Base-by-base conservation (phyloP, 2,888 invertebrate genomes). In the Epinotia bilunana region DNA sequence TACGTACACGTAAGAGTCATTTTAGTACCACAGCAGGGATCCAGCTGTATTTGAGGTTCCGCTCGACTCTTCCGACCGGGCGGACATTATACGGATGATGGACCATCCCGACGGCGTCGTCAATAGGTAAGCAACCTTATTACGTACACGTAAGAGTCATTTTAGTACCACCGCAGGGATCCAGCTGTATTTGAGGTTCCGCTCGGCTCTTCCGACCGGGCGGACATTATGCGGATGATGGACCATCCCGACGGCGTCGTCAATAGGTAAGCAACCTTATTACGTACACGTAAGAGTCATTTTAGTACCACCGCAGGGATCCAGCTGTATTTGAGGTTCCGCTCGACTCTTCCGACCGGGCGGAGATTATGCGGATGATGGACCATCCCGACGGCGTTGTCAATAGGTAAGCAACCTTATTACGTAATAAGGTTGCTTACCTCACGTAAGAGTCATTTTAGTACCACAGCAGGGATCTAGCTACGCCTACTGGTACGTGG, bases 281-380 rank as follows among this genome's bases (percentile, higher is more conserved):
- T 39, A 1, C 9, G 39, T 39, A n/a, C n/a, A 53, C 1, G 53
- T 7, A 53, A 53, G 49, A 49, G n/a, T 53, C n/a, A 53, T 53
- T 53, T n/a, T 53, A 3, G 5, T 13, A 49, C 16, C 4, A 6
- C 49, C 0, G 49, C 13, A 1, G 49, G 13, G 16, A 98, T 98
- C 79, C 92, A 12, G 13, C 2, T 23, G 4, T 28, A 78, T 98
- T 98, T 0, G 98, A 99, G 67, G 98, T 98, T 62, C 0, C 49
- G 16, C 49, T 49, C 49, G 49, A 91, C 97, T 98, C 62, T 98
- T 98, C 9, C 9, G 99, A 99, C 94, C 98, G 98, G 90, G 96
- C 96, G 3, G 95, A 97, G 80, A 98, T 98, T 79, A 92, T 99
- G 18, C 95, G 97, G 67, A 98, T 99, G 99, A 99, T 86, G 53